A percentile compares a stretch with the other conserved stretches of the same genome.
Evolutionary conservation across 2,113 vertebrate genomes (phyloP).

Genomic region (Apodemus sylvaticus): DNA sequence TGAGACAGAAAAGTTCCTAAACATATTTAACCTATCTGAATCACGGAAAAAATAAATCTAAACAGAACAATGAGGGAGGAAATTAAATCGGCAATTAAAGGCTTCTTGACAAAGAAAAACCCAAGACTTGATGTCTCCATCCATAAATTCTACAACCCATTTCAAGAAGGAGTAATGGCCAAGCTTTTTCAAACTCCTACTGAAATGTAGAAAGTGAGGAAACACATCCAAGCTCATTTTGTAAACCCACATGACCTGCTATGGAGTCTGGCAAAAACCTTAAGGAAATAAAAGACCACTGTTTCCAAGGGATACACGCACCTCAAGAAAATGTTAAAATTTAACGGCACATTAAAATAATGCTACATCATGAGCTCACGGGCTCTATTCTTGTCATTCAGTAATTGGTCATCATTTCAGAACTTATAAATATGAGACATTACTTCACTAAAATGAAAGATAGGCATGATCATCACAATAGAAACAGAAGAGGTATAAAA

Average conservation of each 20-base stretch:
- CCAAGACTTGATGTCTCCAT: background rate
- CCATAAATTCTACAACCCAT: background rate
- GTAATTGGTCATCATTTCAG: background rate
- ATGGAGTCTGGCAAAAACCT: background rate
- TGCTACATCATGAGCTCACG: background rate
- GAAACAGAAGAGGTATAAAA: background rate
- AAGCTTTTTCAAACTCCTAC: background rate
- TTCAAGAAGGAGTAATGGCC: background rate
- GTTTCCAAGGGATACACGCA: background rate
- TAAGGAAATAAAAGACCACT: background rate
- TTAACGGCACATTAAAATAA: background rate
- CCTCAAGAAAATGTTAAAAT: background rate
- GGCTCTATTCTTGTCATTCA: background rate
- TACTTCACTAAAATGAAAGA: background rate
- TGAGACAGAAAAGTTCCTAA: background rate
- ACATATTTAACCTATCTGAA: background rate
- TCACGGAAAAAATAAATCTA: background rate
- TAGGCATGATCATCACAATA: background rate
- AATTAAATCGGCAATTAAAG: background rate
- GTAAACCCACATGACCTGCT: background rate
- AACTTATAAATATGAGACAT: background rate
- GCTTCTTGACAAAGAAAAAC: background rate
- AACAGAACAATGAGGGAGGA: background rate
- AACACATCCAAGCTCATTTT: background rate
- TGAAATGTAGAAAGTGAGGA: background rate